These are phyloP conservation scores for Mamestra configurata DNA, from an alignment of 1,140 invertebrate species.

Conservation along the genomic window DNA sequence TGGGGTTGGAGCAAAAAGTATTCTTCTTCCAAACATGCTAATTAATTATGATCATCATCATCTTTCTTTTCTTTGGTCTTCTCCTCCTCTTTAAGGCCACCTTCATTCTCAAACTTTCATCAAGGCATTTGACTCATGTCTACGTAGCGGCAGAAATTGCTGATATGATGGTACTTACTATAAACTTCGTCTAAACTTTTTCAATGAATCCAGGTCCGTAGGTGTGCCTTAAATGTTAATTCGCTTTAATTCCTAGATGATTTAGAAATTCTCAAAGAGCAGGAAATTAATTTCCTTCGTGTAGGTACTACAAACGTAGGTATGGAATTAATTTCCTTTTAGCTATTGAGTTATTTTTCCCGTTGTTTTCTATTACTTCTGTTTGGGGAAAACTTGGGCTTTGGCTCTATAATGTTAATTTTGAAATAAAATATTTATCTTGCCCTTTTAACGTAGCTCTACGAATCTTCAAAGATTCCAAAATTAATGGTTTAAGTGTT, in stretches of 20 bases:
- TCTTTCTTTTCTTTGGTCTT: too few species aligned
- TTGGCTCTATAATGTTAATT: neutral
- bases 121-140: too few species aligned
- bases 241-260: neutral
- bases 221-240: neutral
- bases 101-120: too few species aligned
- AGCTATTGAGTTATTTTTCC: constrained; percentile 21
- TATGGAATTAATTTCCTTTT: constrained; percentile 25
- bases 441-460: neutral
- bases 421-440: constrained; percentile 12
- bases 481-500: constrained; percentile 2
- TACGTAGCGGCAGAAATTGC: too few species aligned
- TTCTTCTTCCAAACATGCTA: too few species aligned
- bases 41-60: too few species aligned
- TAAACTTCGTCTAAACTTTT: too few species aligned
- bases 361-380: neutral
- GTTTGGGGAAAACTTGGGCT: neutral
- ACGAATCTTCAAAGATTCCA: neutral
- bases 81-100: too few species aligned
- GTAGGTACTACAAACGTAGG: neutral
- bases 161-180: too few species aligned
- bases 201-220: neutral
- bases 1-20: too few species aligned
- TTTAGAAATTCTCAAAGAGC: neutral
- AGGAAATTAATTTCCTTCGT: constrained; percentile 24